Base-by-base conservation (phyloP, 2,888 invertebrate genomes). In the Suillia variegata region DNA sequence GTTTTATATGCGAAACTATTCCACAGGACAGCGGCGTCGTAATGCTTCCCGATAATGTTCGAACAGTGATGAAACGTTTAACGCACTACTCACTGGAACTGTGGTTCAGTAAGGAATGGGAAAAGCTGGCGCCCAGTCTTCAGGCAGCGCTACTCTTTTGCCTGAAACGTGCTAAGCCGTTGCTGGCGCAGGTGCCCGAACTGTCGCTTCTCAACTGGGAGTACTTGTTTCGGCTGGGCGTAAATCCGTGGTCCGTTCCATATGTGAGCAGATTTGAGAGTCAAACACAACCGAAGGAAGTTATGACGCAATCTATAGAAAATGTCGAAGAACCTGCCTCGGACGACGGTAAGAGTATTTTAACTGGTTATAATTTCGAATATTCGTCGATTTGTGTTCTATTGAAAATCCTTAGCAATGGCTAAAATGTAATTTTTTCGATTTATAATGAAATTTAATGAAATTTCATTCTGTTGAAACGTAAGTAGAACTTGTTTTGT, bases 91-190 rank as follows among this genome's bases (percentile, higher is more conserved):
- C 78, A 2, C 56, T 78, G 53, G 75, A 76, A 21, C 42, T 78
- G n/a, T 71, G 69, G 71, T 73, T 79, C 33, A 73, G 79, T 31
- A 73, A 70, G 42, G 78, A 78, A 54, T 78, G 78, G 77, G 68
- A 60, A 0, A 62, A 56, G 18, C 71, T 71, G 57, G 63, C 69
- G 2, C 34, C 64, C 0, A 58, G 62, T 13, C 61, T 70, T 0
- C 69, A 68, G 47, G 58, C 54, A 10, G 69, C 69, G 53, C 47
- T 78, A 3, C 45, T 78, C 1, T 66, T 67, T 47, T 71, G 70
- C 45, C 31, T 77, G 2, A 65, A 61, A 33, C 71, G 72, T 22
- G 70, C 68, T 0, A 54, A 61, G 2, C 53, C 45, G 31, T 54
- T 64, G 4, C 64, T 76, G 21, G 45, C 34, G 24, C 65, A 71